These are phyloP conservation scores for Phortica magna DNA, from an alignment of 2,888 invertebrate genomes.

Conservation along the genomic window DNA sequence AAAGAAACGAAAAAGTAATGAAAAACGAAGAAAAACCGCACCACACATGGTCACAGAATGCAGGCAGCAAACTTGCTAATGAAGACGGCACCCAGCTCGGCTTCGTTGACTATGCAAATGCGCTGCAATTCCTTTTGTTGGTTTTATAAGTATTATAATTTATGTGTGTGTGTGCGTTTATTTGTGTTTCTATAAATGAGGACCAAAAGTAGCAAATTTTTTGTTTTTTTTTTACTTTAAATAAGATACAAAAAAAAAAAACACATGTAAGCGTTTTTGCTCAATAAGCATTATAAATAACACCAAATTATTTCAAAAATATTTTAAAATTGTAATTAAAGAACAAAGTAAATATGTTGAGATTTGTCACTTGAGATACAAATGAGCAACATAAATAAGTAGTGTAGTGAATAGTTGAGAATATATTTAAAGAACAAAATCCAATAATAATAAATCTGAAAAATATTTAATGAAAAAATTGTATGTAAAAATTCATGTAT, in stretches of 20 bases:
- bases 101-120: background rate
- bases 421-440: background rate
- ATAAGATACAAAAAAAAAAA: background rate
- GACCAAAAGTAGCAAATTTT: background rate
- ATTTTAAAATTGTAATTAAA: background rate
- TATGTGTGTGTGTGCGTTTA: background rate
- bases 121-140: background rate
- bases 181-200: background rate
- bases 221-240: background rate
- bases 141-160: background rate
- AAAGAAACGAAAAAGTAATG: background rate
- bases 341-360: background rate
- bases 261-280: background rate
- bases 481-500: background rate
- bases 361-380: conserved; percentile 12
- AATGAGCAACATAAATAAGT: background rate
- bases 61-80: background rate
- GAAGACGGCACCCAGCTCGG: background rate
- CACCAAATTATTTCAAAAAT: background rate
- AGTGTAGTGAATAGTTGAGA: background rate
- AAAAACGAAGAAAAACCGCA: conserved; percentile 12
- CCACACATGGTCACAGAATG: background rate
- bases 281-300: background rate
- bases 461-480: background rate
- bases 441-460: background rate